Base-by-base conservation (phyloP, 2,888 invertebrate species). In the Campoletis raptor region DNA sequence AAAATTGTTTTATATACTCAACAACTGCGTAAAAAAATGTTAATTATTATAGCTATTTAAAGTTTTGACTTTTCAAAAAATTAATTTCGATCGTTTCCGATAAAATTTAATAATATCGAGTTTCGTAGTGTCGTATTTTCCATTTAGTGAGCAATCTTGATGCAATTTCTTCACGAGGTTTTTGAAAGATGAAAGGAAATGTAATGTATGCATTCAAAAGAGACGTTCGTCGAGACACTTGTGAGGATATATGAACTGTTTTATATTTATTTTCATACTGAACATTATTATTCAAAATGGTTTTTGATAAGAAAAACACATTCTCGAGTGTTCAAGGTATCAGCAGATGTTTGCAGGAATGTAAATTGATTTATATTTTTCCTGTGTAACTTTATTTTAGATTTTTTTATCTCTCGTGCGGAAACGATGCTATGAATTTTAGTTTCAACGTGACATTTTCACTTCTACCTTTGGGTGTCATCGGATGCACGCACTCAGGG, bases 401-500 rank as follows among this genome's bases (percentile, higher is more conserved):
- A 18, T 24, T 40, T 66, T 40, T n/a, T 30, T 21, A 15, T 76
- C 42, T 61, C 36, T 37, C 1, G 18, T 21, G n/a, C 67, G 48
- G 42, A 36, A 10, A n/a, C 10, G 42, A 70, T 12, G 70, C 42
- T 12, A 30, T 69, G 48, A 15, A 74, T 79, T 40, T 45, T 21
- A 24, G 73, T 64, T 73, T 72, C 37, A 40, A 78, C 66, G 78
- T 54, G 78, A 57, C 66, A 52, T 45, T 45, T 45, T 42, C 69
- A 42, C 70, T 9, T 42, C 21, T 77, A 18, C 52, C 40, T 74
- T 76, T 21, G 40, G 18, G 54, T 45, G 54, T 70, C 70, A 70
- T 37, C 67, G 54, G 52, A 76, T 81, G 45, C 70, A 81, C 81
- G 85, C 85, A 85, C 76, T 76, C 70, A 42, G 76, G 69, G 70